phyloP scores from a whole-genome alignment of 2,113 vertebrate species.

The Blennius ocellaris region DNA sequence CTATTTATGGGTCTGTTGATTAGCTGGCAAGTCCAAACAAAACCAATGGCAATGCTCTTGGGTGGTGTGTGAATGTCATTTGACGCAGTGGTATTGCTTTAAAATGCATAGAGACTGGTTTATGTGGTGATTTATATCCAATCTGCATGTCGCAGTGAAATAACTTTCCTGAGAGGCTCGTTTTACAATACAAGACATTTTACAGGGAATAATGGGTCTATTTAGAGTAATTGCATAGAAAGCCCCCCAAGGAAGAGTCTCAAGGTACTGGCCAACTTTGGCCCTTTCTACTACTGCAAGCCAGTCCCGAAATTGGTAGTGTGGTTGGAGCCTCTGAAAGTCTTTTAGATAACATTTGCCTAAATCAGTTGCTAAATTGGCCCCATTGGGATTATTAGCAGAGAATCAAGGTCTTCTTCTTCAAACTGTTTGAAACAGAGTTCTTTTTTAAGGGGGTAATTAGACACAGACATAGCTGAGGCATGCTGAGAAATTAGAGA shows the following conservation, averaged over 20 bases:
- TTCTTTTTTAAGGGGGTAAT: conserved; percentile 64
- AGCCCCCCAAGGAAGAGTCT: conserved; percentile 43
- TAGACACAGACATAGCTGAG: conserved; percentile 46
- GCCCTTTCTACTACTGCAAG: conserved; percentile 33
- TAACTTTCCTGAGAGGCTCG: conserved; percentile 10
- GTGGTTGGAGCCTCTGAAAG: conserved; percentile 58
- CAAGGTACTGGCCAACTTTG: conserved; percentile 36
- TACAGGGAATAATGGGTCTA: conserved; percentile 57
- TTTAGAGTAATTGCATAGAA: conserved; percentile 59
- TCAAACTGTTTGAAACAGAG: conserved; percentile 65
- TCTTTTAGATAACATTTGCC: conserved; percentile 77
- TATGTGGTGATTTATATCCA: conserved; percentile 19
- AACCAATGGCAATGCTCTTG: conserved; percentile 13
- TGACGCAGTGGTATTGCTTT: not conserved
- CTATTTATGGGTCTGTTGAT: conserved; percentile 63
- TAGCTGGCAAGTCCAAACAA: conserved; percentile 57
- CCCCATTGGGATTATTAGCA: conserved; percentile 78
- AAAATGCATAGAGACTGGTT: not conserved
- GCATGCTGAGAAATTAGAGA: conserved; percentile 37
- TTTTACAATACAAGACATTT: conserved; percentile 39
- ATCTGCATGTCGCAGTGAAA: conserved; percentile 35
- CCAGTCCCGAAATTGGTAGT: conserved; percentile 57
- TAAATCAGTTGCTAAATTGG: conserved; percentile 79
- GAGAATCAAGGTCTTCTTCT: conserved; percentile 72
- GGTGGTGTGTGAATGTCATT: conserved; percentile 20